Evolutionary conservation across 2,113 vertebrate genomes (phyloP).

Genomic region (Microtus ochrogaster): DNA sequence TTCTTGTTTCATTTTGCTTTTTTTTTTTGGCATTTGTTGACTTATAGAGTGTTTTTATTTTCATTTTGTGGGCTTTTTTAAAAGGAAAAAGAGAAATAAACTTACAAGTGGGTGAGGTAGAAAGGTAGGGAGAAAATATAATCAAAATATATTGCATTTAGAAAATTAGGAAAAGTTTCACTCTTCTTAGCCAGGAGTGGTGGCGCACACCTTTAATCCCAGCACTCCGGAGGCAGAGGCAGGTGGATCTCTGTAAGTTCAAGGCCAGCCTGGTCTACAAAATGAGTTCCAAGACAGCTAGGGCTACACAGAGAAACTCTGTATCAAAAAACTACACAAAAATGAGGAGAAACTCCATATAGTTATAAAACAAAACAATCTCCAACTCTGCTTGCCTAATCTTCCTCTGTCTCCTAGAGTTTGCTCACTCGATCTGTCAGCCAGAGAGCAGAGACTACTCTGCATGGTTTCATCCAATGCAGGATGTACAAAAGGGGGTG

Average conservation of each 20-base stretch:
- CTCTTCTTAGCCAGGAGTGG: not conserved
- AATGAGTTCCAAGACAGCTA: not conserved
- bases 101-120: not conserved
- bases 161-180: not conserved
- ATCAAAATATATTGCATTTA: not conserved
- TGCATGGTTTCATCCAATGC: fast-evolving
- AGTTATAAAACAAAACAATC: not conserved
- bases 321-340: not conserved
- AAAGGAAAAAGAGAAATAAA: not conserved
- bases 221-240: not conserved
- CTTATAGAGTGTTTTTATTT: not conserved
- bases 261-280: not conserved
- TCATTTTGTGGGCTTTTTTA: not conserved
- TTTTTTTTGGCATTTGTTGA: not conserved
- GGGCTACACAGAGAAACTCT: not conserved
- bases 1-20: not conserved
- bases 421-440: not conserved
- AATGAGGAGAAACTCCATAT: no score
- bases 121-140: not conserved
- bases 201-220: not conserved
- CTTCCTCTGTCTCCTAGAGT: not conserved
- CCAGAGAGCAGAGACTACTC: not conserved
- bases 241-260: not conserved
- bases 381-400: not conserved
- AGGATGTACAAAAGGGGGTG: not conserved